Evolutionary conservation across 2,797 vertebrate species (phyloP), one percentile per base, ranked within the genome.

Genomic region (Allobates femoralis): DNA sequence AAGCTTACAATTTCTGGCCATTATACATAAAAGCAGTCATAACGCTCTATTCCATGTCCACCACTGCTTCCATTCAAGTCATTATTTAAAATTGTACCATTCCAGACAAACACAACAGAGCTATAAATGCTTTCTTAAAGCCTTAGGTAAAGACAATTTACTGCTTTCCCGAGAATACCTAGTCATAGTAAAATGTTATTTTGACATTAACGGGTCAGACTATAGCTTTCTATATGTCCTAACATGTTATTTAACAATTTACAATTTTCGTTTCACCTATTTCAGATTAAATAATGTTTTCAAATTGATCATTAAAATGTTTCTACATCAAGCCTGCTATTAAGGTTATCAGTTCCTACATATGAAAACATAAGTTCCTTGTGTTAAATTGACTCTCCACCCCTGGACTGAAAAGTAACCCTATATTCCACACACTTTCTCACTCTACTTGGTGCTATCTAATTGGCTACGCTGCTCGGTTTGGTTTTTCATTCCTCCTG

Each of bases 71-170:
- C 41, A 34, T 8, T 81, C n/a, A 76, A 79, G 64, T 66, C 69
- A 75, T 77, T 77, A 58, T 81, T 75, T 86, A 66, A 81, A 81
- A 86, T 75, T 79, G 85, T 53, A 23, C 56, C 50, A 62, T 81
- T 80, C 51, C 18, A 28, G 21, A 55, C 64, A 55, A 81, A 50
- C 55, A 86, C 18, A 37, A 81, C 73, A 62, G 28, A 55, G 12
- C 41, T 56, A 51, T 53, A 41, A 55, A 34, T 71, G 30, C 34
- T 73, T 10, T 67, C 62, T 53, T 41, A 46, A 79, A 50, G 53
- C 66, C 50, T 51, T 74, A 53, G 7, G 19, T 74, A 74, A 81
- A 74, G 67, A 18, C 18, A 56, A 53, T 60, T 56, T 62, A 26
- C 66, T 81, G 4, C 21, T 34, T 81, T 81, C 71, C n/a, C 19